Evolutionary conservation across 2,113 vertebrate species (phyloP).

Genomic region (Xenus cinereus): DNA sequence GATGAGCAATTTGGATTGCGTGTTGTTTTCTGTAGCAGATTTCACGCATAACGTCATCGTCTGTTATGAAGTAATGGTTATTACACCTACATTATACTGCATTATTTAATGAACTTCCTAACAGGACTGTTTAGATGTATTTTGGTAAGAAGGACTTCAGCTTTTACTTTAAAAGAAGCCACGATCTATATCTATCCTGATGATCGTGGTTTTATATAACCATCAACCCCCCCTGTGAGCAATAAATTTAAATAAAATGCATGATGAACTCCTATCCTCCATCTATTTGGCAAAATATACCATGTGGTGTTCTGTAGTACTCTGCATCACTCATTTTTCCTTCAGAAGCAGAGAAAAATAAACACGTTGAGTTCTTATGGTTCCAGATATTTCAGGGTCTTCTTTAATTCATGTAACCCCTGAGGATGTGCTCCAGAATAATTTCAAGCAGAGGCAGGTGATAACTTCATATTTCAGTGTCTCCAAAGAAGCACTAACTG

Average conservation of each 20-base stretch:
- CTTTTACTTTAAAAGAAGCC: background rate
- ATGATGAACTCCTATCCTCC: background rate
- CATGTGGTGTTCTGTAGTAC: background rate
- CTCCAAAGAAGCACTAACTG: background rate
- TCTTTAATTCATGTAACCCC: background rate
- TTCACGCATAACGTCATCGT: background rate
- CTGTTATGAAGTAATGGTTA: background rate
- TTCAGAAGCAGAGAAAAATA: background rate
- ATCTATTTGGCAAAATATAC: background rate
- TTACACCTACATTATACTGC: background rate
- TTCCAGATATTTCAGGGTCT: background rate
- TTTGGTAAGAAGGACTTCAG: background rate
- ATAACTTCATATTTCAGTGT: background rate
- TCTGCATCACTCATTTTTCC: background rate
- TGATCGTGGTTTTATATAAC: background rate
- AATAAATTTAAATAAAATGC: background rate
- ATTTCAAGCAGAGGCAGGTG: background rate
- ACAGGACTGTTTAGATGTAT: background rate
- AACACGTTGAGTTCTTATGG: rapidly evolving
- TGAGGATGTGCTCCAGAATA: background rate
- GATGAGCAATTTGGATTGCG: background rate
- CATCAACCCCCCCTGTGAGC: background rate
- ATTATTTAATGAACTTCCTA: background rate
- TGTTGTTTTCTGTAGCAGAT: background rate
- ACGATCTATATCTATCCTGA: background rate